A percentile compares a stretch with the other conserved stretches of the same genome.
These are phyloP conservation scores for Platypus cylindrus DNA, from an alignment of 2,888 invertebrate genomes.

Conservation along the genomic window DNA sequence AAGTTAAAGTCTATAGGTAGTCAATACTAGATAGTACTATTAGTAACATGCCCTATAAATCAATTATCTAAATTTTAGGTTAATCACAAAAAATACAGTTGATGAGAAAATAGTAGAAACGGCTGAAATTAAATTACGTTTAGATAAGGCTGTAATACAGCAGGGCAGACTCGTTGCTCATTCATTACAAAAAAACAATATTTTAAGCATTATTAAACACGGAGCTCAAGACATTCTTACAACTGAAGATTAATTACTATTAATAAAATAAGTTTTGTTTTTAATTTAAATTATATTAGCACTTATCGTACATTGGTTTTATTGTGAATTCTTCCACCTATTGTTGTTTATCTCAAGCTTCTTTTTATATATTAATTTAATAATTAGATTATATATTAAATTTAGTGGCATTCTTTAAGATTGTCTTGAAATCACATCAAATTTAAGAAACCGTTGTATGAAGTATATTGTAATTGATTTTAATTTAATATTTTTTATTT, in stretches of 20 bases:
- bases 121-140: conserved; percentile 89
- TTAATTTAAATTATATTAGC: no score
- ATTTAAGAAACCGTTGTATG: no score
- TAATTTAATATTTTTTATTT: no score
- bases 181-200: conserved; percentile 94
- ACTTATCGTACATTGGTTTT: no score
- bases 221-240: conserved; percentile 99
- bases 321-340: no score
- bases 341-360: no score
- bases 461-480: no score
- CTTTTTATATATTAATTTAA: no score
- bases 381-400: no score
- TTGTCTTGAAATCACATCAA: no score
- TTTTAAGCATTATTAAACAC: conserved; percentile 97
- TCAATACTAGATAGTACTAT: conserved; percentile 4
- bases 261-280: no score
- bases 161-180: conserved; percentile 83
- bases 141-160: conserved; percentile 96
- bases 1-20: conserved; percentile 51
- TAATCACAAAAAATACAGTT: conserved; percentile 97
- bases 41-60: conserved; percentile 1
- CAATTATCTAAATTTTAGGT: conserved; percentile 36
- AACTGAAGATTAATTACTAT: conserved; percentile 90
- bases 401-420: no score
- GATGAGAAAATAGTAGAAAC: conserved; percentile 98